phyloP scores from a whole-genome alignment of 2,888 invertebrate genomes.

The Drosophila kuntzei region DNA sequence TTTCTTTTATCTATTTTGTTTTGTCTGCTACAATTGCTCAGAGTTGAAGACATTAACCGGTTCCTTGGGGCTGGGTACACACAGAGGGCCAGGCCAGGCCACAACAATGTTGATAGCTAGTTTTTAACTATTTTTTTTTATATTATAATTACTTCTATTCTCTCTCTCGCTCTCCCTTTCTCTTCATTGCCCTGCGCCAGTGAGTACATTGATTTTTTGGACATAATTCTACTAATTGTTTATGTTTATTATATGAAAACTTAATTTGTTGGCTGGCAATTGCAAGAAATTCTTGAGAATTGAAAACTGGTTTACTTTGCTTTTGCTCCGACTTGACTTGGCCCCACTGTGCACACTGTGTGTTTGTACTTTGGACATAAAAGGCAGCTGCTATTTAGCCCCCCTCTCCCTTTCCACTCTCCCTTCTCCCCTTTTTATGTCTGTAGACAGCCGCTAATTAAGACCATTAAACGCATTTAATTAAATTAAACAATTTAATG shows the following conservation, averaged over 20 bases:
- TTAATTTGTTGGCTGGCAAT: conserved; percentile 24
- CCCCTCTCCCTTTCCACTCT: conserved; percentile 3
- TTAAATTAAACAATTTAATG: conserved; percentile 80
- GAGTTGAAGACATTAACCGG: conserved; percentile 49
- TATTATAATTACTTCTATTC: conserved; percentile 9
- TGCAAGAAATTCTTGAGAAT: conserved; percentile 43
- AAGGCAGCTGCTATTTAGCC: conserved; percentile 46
- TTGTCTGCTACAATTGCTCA: conserved; percentile 35
- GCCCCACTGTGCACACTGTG: conserved; percentile 27
- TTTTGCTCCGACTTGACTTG: conserved; percentile 5
- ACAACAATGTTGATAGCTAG: conserved; percentile 50
- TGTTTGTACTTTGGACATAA: conserved; percentile 35
- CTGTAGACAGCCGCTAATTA: conserved; percentile 65
- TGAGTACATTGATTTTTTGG: conserved; percentile 38
- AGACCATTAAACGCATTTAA: conserved; percentile 76
- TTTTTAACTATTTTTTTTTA: conserved; percentile 18
- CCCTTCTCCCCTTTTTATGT: neutral
- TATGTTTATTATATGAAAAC: conserved; percentile 28
- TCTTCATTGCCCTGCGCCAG: neutral
- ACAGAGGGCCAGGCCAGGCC: conserved; percentile 40
- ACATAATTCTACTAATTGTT: conserved; percentile 39
- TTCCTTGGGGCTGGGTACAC: conserved; percentile 54
- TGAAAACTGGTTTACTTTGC: conserved; percentile 31
- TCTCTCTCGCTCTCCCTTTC: conserved; percentile 2
- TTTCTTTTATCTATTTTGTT: conserved; percentile 6